Evolutionary conservation across 2,797 vertebrate species (phyloP), one percentile per base, ranked within the genome.

Genomic region (Anisognathus igniventris): DNA sequence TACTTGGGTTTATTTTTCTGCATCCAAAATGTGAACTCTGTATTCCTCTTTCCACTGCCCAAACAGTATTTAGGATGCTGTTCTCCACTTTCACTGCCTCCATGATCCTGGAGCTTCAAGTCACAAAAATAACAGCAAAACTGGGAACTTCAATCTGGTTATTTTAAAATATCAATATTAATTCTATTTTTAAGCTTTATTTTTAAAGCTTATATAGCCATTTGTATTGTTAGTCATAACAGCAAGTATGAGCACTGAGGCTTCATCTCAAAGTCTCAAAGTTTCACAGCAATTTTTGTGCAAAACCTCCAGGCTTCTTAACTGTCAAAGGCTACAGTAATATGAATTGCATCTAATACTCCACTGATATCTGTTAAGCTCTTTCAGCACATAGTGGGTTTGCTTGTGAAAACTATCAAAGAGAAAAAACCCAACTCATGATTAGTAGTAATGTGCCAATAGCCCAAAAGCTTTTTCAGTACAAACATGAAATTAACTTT

Each of bases 321-420:
- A 45, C 39, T 92, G 54, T 77, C 75, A 66, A 77, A 93, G 48
- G 37, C 72, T n/a, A 67, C 6, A 68, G 75, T 30, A 45, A 75
- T 56, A 73, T 21, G 47, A 74, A 78, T 88, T 84, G 66, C 83
- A 86, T 58, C 50, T 92, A 90, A 94, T 66, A 85, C 92, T 80
- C 28, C 57, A 84, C 60, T 89, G 90, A 81, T 48, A 79, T 70
- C 57, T 94, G 85, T 67, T 76, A 93, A 83, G 65, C 24, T 92
- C 60, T 91, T 95, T 68, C 94, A 91, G 78, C 31, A 90, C 53
- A 74, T 27, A 79, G 66, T 76, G 56, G 24, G 70, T 93, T 58
- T 61, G 20, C 40, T 76, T 61, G 33, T 61, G 45, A 83, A 90
- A 91, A 77, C 12, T 75, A 81, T 31, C 35, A 67, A 88, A 53